A percentile compares a stretch with the other conserved stretches of the same genome.
Conservation (phyloP, 2,797 vertebrate genomes). For the Enteromius mattozi region DNA sequence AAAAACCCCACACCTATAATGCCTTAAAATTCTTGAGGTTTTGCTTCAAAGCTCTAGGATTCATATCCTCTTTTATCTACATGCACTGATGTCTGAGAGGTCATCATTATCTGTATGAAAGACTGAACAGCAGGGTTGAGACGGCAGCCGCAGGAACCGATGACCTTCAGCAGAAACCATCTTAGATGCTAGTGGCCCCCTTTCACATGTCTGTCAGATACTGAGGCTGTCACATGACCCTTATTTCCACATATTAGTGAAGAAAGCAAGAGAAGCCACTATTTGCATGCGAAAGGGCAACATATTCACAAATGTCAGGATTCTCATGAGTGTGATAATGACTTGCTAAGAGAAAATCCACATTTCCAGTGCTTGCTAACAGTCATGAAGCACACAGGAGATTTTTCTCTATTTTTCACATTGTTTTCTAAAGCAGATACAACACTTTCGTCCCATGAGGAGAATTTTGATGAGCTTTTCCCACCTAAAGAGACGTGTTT, state of each 20-base stretch:
- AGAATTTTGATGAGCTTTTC: conserved; percentile 6
- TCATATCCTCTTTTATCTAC: conserved; percentile 31
- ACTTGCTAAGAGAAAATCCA: background rate
- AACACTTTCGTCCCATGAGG: conserved; percentile 1
- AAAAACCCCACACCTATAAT: background rate
- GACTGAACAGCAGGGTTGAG: conserved; percentile 36
- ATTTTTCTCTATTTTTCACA: background rate
- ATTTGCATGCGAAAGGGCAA: conserved; percentile 48
- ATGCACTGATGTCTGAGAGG: background rate
- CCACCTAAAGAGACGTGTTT: background rate
- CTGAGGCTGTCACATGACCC: background rate
- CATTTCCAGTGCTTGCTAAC: background rate
- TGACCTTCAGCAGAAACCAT: conserved; percentile 51
- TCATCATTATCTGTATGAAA: conserved; percentile 39
- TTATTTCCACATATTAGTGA: conserved; percentile 26
- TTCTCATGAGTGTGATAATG: conserved; percentile 32
- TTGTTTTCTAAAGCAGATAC: background rate
- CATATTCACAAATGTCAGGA: conserved; percentile 48
- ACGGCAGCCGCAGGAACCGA: conserved; percentile 35
- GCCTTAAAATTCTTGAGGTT: background rate
- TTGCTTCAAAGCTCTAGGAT: background rate
- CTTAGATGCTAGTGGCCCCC: background rate
- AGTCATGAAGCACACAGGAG: background rate
- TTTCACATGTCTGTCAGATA: conserved; percentile 28
- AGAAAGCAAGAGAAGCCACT: conserved; percentile 8